Evolutionary conservation across 2,797 vertebrate genomes (phyloP), one percentile per base, ranked within the genome.

Genomic region (Alfaro cultratus): DNA sequence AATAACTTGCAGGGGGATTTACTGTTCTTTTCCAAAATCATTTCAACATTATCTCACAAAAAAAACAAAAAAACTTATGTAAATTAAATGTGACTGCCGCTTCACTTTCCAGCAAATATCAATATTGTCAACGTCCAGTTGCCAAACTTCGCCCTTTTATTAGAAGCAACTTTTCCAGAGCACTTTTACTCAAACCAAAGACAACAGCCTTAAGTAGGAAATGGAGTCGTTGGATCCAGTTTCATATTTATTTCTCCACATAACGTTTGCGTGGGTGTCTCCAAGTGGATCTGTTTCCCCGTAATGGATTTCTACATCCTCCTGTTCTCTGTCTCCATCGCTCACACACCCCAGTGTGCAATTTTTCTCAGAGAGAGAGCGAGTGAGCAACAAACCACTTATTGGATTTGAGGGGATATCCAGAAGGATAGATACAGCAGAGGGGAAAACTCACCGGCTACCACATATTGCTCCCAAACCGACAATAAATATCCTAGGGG

Each of bases 351-450:
- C 89, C 47, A 64, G 88, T 83, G 90, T 85, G 84, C 88, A 85
- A 90, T 92, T 86, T 80, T 78, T 87, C 80, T 92, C 81, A 3
- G 67, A 76, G 85, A 77, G 74, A 82, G 85, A 90, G 88, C 80
- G 75, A 77, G 76, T 80, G 85, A 91, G 88, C 81, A 77, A 90
- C 88, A 87, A 92, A 88, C 85, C 89, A 91, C 89, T 93, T 95
- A 92, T 82, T 93, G 91, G 88, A 92, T 93, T 91, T 88, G 77
- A 92, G 89, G 81, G 88, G 89, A 91, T 88, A 90, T 88, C 86
- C 88, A 90, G 87, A 75, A 85, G 86, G 91, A 91, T 83, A 73
- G 85, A 87, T 75, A 34, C 83, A 80, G 67, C 73, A 85, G 80
- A 77, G 80, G 80, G 81, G 80, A 80, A 83, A 77, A 80, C 70